phyloP scores from a whole-genome alignment of 2,888 invertebrate genomes.

The Ellobium chinense region DNA sequence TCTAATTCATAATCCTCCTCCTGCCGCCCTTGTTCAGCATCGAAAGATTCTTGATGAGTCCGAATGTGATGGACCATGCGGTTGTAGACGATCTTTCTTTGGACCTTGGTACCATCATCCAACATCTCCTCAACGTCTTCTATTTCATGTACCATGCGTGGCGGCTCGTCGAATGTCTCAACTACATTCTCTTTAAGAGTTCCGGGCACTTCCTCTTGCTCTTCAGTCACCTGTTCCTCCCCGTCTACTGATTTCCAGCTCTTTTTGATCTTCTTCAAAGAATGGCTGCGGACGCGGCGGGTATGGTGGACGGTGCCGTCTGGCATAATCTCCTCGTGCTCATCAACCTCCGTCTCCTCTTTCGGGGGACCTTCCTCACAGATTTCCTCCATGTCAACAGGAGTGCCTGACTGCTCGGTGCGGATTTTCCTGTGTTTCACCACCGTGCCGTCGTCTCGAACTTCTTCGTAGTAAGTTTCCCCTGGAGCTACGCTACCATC shows the following conservation, averaged over 20 bases:
- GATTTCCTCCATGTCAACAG: slow-evolving; percentile 55
- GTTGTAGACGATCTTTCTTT: slow-evolving; percentile 67
- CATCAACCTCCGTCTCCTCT: slow-evolving; percentile 61
- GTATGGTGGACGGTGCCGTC: slow-evolving; percentile 71
- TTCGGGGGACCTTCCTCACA: slow-evolving; percentile 60
- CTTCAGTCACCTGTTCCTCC: slow-evolving; percentile 62
- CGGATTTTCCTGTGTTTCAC: slow-evolving; percentile 60
- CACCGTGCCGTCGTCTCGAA: slow-evolving; percentile 69
- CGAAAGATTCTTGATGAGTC: slow-evolving; percentile 65
- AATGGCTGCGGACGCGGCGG: slow-evolving; percentile 61
- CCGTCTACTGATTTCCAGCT: slow-evolving; percentile 59
- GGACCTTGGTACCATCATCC: slow-evolving; percentile 71
- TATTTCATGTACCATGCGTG: slow-evolving; percentile 58
- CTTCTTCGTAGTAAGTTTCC: slow-evolving; percentile 60
- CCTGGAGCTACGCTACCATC: slow-evolving; percentile 57
- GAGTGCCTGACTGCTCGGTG: slow-evolving; percentile 48
- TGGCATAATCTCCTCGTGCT: slow-evolving; percentile 66
- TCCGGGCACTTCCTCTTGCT: slow-evolving; percentile 59
- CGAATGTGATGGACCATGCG: slow-evolving; percentile 70
- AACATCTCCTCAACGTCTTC: slow-evolving; percentile 67
- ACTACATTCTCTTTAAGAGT: slow-evolving; percentile 51
- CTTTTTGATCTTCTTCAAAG: slow-evolving; percentile 60
- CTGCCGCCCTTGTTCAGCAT: slow-evolving; percentile 53
- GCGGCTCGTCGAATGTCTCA: slow-evolving; percentile 64
- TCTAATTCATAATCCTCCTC: slow-evolving; percentile 67